phyloP scores from a whole-genome alignment of 2,888 invertebrate genomes.

The Xylocampa areola region DNA sequence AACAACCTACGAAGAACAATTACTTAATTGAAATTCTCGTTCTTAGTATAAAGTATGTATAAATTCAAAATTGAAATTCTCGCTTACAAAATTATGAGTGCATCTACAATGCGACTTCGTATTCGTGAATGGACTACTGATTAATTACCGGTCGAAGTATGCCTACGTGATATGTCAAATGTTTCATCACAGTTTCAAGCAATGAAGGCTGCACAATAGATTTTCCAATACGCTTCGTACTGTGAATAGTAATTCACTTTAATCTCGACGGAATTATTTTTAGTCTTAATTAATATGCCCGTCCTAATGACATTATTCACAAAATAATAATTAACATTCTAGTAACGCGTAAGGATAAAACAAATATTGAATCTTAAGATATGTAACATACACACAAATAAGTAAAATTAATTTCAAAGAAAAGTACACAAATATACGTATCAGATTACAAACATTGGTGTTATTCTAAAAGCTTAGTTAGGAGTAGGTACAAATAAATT shows the following conservation, averaged over 20 bases:
- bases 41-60: constrained; percentile 1
- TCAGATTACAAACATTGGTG: not conserved
- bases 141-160: constrained; percentile 62
- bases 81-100: constrained; percentile 54
- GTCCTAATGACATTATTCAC: constrained; percentile 20
- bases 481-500: not conserved
- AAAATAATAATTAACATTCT: no score
- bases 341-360: no score
- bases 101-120: constrained; percentile 59
- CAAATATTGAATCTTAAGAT: no score
- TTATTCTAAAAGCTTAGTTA: not conserved
- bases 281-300: constrained; percentile 41
- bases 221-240: constrained; percentile 52
- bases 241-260: constrained; percentile 52
- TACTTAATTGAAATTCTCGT: no score
- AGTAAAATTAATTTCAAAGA: not conserved
- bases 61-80: constrained; percentile 36
- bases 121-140: constrained; percentile 66
- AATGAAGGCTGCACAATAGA: constrained; percentile 52
- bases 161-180: constrained; percentile 66
- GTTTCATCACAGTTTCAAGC: constrained; percentile 53
- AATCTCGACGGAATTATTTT: constrained; percentile 45
- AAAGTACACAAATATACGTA: not conserved
- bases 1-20: no score
- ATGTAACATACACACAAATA: no score